Evolutionary conservation across 2,797 vertebrate genomes (phyloP), one percentile per base, ranked within the genome.

Genomic region (Furcifer pardalis): DNA sequence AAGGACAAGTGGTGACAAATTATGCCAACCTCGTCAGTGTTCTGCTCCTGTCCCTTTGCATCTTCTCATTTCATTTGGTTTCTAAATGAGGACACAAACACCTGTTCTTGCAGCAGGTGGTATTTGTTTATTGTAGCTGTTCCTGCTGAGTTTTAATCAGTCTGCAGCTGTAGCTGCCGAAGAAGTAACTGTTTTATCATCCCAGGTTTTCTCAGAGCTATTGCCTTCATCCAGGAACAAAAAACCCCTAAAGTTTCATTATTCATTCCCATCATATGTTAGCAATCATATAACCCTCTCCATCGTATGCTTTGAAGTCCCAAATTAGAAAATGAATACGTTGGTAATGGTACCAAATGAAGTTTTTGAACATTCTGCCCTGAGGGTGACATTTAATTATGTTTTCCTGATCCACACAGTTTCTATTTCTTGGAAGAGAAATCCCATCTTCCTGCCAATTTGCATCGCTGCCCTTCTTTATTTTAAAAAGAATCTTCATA

Each of bases 121-220:
- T 91, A 94, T 97, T 96, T 96, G 95, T 97, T 96, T 96, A 94
- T 96, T 94, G 94, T 92, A 91, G 92, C 79, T 94, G 79, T 95
- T 95, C 96, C 92, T 92, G 94, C 95, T 96, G 96, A 85, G 95
- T 94, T 96, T 96, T 96, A 96, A 97, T 96, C 94, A 96, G 94
- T 88, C 88, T 95, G 91, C 94, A 96, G 93, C 95, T 95, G 95
- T 87, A 96, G 93, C 90, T 95, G 82, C 87, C 93, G 85, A 86
- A 93, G 92, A 95, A 92, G 90, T 89, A 95, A 95, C 87, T 84
- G 85, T 92, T 86, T 92, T 91, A 91, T 91, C 91, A 84, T 79
- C 90, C 85, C 52, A 84, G 74, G 81, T 91, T 94, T 95, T 94
- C 82, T 81, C 72, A 49, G 83, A 91, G 80, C 82, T 88, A 68